Evolutionary conservation across 2,797 vertebrate species (phyloP).

Genomic region (Intellagama lesueurii): DNA sequence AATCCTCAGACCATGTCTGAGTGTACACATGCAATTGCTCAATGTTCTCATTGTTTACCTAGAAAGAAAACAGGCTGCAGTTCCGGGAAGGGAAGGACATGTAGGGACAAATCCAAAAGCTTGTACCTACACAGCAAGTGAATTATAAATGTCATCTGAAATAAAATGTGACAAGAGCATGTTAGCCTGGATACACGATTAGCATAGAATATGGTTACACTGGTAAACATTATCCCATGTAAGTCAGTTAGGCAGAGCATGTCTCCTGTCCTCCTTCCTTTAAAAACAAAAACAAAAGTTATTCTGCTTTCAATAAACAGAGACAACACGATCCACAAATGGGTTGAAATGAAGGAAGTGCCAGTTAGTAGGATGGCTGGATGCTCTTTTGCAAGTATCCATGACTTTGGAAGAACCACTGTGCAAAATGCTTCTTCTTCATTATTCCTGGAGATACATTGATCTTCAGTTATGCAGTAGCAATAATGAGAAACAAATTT

Average conservation of each 20-base stretch:
- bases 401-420: background rate
- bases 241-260: background rate
- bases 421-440: background rate
- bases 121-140: background rate
- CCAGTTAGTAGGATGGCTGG: background rate
- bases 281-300: background rate
- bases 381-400: background rate
- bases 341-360: background rate
- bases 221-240: background rate
- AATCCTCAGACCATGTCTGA: too few relatives aligned
- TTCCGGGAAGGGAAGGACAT: background rate
- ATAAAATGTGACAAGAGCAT: background rate
- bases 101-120: background rate
- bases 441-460: background rate
- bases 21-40: background rate
- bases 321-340: background rate
- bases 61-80: background rate
- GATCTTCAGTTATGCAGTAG: background rate
- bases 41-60: background rate
- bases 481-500: background rate
- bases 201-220: background rate
- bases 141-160: background rate
- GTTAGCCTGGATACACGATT: background rate
- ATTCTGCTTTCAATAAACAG: constrained; percentile 3
- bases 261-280: background rate